Evolutionary conservation across 2,888 invertebrate species (phyloP).

Genomic region (Zygogramma bicolorata): DNA sequence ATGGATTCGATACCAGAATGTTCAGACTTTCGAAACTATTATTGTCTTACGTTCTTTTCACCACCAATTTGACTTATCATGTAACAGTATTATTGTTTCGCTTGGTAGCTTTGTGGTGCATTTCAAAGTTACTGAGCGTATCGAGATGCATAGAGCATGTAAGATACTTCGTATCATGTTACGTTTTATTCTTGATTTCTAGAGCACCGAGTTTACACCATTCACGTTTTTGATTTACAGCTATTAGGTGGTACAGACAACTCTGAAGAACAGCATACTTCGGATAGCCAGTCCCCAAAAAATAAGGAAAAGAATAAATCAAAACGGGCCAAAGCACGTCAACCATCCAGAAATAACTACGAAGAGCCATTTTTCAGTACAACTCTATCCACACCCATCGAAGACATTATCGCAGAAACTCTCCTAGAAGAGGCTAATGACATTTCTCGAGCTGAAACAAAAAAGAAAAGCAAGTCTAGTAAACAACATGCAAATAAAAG

Average conservation of each 20-base stretch:
- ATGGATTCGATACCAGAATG: slow-evolving; percentile 20
- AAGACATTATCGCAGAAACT: slow-evolving; percentile 54
- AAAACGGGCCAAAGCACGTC: slow-evolving; percentile 38
- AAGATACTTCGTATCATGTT: slow-evolving; percentile 41
- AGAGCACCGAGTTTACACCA: not conserved
- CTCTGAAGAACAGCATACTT: slow-evolving; percentile 20
- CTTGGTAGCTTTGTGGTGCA: slow-evolving; percentile 39
- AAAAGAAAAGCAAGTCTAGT: slow-evolving; percentile 36
- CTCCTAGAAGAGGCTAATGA: slow-evolving; percentile 38
- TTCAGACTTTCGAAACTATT: slow-evolving; percentile 32
- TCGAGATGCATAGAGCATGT: slow-evolving; percentile 51
- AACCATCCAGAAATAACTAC: slow-evolving; percentile 40
- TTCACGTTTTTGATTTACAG: slow-evolving; percentile 30
- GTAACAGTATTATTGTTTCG: slow-evolving; percentile 18
- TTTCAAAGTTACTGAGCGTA: slow-evolving; percentile 50
- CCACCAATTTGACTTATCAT: slow-evolving; percentile 28
- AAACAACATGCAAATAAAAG: slow-evolving; percentile 17
- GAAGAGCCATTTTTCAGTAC: slow-evolving; percentile 52
- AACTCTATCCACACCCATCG: slow-evolving; percentile 51
- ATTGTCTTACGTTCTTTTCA: slow-evolving; percentile 28
- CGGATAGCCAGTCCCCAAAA: slow-evolving; percentile 16
- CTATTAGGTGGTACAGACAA: slow-evolving; percentile 35
- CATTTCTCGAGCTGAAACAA: slow-evolving; percentile 8
- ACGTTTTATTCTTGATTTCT: not conserved
- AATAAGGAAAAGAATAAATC: slow-evolving; percentile 24